Conservation (phyloP, 2,888 invertebrate genomes). For the Eulithis testata region DNA sequence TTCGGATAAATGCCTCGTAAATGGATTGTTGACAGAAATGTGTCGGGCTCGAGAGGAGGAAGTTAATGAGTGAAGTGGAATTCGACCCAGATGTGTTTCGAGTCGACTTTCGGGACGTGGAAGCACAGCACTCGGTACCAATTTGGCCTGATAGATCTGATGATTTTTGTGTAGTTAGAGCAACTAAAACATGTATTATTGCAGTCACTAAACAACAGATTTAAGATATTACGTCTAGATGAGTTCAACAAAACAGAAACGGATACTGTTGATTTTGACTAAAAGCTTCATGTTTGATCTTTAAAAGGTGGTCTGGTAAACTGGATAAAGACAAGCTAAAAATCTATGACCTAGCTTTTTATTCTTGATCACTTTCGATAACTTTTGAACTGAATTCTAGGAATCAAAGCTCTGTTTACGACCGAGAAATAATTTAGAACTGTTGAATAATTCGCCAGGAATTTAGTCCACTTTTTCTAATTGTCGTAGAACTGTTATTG, state of each 20-base stretch:
- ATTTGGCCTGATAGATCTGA: constrained; percentile 11
- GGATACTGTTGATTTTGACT: not conserved
- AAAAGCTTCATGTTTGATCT: no score
- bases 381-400: constrained; percentile 8
- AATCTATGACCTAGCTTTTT: not conserved
- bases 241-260: not conserved
- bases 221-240: not conserved
- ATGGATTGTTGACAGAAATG: constrained; percentile 63
- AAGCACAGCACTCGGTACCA: constrained; percentile 40
- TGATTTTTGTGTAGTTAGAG: not conserved
- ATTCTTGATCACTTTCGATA: constrained; percentile 1
- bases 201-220: not conserved
- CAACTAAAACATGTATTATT: not conserved
- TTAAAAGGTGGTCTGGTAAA: no score
- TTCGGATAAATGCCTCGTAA: constrained; percentile 56
- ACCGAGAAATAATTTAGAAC: not conserved
- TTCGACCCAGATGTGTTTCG: constrained; percentile 66
- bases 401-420: constrained; percentile 17
- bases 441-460: constrained; percentile 29
- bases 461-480: constrained; percentile 40
- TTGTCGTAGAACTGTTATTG: constrained; percentile 38
- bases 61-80: constrained; percentile 64
- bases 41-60: constrained; percentile 63
- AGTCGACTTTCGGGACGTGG: constrained; percentile 45
- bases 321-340: not conserved